Conservation (phyloP, 2,888 invertebrate species). For the Periphyllus acericola region DNA sequence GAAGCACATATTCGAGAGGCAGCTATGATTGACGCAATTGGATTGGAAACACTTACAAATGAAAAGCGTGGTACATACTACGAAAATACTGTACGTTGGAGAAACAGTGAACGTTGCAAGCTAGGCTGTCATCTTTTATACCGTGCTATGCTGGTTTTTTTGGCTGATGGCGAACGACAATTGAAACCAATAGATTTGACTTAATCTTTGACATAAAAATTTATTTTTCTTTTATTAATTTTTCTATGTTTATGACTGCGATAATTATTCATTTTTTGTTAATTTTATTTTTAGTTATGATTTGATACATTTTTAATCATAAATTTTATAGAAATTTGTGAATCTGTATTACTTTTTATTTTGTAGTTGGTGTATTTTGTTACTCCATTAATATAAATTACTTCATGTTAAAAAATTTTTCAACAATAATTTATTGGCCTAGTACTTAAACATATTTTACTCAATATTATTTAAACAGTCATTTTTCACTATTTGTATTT, state of each 20-base stretch:
- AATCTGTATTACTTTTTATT: neutral
- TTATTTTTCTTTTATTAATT: neutral
- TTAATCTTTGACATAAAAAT: neutral
- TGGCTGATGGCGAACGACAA: slow-evolving; percentile 90
- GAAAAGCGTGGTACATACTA: slow-evolving; percentile 84
- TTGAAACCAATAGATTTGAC: slow-evolving; percentile 72
- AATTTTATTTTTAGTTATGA: neutral
- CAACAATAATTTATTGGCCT: neutral
- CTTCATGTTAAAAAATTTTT: neutral
- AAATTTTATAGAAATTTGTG: neutral
- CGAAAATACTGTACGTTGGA: slow-evolving; percentile 81
- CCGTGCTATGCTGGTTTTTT: slow-evolving; percentile 84
- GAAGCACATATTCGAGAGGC: slow-evolving; percentile 96
- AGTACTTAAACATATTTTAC: no score
- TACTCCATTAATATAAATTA: neutral
- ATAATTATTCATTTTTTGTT: neutral
- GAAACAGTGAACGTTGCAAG: slow-evolving; percentile 75
- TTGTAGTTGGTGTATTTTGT: neutral
- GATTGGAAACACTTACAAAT: slow-evolving; percentile 81
- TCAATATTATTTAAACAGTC: no score
- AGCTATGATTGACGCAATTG: slow-evolving; percentile 90
- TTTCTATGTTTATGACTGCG: neutral
- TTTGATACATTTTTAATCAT: neutral
- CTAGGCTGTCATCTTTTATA: slow-evolving; percentile 83
- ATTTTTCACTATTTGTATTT: no score